Conservation (phyloP, 2,888 invertebrate species). For the Zelleria hepariella region DNA sequence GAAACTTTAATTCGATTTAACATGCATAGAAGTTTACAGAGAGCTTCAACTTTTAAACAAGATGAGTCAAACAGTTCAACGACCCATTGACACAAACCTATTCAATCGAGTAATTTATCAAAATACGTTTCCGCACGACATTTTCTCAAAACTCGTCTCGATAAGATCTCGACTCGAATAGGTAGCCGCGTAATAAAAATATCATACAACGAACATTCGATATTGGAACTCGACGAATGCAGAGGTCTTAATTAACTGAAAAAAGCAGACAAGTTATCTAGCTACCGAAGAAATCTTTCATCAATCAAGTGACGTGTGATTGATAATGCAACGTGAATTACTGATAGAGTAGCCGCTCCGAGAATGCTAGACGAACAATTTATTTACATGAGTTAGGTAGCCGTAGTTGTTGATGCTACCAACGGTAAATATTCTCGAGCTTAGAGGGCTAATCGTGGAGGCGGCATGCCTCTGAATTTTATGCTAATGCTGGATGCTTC, state of each 20-base stretch:
- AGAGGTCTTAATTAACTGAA: constrained; percentile 64
- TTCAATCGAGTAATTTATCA: neutral
- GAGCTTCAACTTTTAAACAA: neutral
- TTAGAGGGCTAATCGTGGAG: constrained; percentile 1
- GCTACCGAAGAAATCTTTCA: constrained; percentile 67
- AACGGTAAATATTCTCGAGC: constrained; percentile 33
- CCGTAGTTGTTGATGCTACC: constrained; percentile 59
- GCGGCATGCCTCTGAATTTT: neutral
- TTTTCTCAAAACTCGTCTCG: neutral
- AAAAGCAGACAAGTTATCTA: constrained; percentile 60
- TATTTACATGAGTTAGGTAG: constrained; percentile 67
- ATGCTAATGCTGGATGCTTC: neutral
- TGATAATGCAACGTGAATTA: constrained; percentile 69
- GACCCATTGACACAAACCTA: neutral
- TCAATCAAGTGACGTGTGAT: constrained; percentile 64
- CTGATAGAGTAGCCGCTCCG: constrained; percentile 65
- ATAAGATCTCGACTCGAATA: constrained; percentile 2
- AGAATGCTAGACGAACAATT: constrained; percentile 60
- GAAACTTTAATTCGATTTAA: neutral
- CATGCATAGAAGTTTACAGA: neutral
- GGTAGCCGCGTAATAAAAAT: neutral
- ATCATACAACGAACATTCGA: neutral
- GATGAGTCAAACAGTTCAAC: neutral
- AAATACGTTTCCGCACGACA: neutral
- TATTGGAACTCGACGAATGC: constrained; percentile 26